Base-by-base conservation (phyloP, 2,888 invertebrate genomes). In the Leptogaster cylindrica region DNA sequence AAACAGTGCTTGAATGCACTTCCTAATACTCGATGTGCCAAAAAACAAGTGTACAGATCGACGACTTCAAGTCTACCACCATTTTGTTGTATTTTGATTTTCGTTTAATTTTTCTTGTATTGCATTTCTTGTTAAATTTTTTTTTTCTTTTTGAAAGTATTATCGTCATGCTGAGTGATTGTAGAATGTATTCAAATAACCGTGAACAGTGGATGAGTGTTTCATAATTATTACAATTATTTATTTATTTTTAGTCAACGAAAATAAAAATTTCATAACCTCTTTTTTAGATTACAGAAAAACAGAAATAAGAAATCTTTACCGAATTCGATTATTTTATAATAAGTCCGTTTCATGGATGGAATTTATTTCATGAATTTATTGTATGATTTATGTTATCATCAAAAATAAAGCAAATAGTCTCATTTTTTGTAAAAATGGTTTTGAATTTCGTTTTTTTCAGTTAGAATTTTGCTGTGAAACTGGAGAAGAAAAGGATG, bases 1-100 rank as follows among this genome's bases (percentile, higher is more conserved):
- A 25, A 48, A 25, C 25, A 12, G 48, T 23, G 48, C 48, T 48
- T 18, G 4, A 10, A 23, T 4, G 8, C n/a, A 16, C n/a, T 25
- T 48, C n/a, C n/a, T 4, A 65, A 68, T 65, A 68, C 68, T 68
- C 51, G 51, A 65, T n/a, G 68, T 68, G 68, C 68, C 68, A 68
- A 68, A 68, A 14, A 16, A 31, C 10, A 8, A 18, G 12, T 41
- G 18, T 41, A 7, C 5, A 41, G 3, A n/a, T n/a, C n/a, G n/a
- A n/a, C 10, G 41, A 41, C 14, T 10, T 41, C 12, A 18, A 4
- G 12, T n/a, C 14, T n/a, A 12, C 10, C 39, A 2, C 4, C 12
- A 1, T 4, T 10, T 39, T 14, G 10, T 39, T 41, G 14, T 41
- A 18, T 41, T 41, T 14, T 16, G 18, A 12, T 41, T 16, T 31